A percentile compares a stretch with the other conserved stretches of the same genome.
Evolutionary conservation across 2,113 vertebrate species (phyloP).

Genomic region (Paramormyrops kingsleyae): DNA sequence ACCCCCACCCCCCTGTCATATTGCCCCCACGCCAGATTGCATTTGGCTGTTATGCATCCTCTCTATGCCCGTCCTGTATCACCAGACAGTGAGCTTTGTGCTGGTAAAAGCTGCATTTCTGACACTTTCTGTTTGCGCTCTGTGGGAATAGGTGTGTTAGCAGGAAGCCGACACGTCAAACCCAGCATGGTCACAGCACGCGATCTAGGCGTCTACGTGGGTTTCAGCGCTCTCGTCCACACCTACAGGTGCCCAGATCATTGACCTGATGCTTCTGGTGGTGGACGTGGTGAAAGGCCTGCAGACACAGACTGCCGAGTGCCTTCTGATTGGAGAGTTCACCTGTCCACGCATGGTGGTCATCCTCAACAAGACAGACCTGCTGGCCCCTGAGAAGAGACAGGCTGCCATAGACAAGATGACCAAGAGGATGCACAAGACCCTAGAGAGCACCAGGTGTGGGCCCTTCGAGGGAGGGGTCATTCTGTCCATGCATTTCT

Average conservation of each 20-base stretch:
- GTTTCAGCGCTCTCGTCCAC: background rate
- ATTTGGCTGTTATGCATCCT: background rate
- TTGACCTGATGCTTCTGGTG: conserved; percentile 96
- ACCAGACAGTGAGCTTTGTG: background rate
- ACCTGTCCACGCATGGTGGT: conserved; percentile 91
- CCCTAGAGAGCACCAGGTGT: conserved; percentile 89
- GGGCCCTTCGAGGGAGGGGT: background rate
- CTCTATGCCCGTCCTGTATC: background rate
- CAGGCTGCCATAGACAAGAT: conserved; percentile 85
- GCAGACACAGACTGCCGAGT: conserved; percentile 97
- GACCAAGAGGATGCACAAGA: conserved; percentile 94
- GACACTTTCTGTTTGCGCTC: background rate
- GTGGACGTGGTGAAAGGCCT: conserved; percentile 95
- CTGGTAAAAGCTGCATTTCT: background rate
- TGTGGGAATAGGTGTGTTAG: background rate
- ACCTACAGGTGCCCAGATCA: conserved; percentile 86
- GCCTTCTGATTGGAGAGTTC: conserved; percentile 91
- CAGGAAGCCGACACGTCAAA: background rate
- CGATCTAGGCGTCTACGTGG: background rate
- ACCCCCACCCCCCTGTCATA: background rate
- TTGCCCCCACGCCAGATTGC: background rate
- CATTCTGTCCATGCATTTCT: background rate
- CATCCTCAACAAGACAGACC: conserved; percentile 89
- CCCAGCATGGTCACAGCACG: background rate
- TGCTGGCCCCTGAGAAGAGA: conserved; percentile 77